Conservation (phyloP, 2,113 vertebrate species). For the Shinisaurus crocodilurus region DNA sequence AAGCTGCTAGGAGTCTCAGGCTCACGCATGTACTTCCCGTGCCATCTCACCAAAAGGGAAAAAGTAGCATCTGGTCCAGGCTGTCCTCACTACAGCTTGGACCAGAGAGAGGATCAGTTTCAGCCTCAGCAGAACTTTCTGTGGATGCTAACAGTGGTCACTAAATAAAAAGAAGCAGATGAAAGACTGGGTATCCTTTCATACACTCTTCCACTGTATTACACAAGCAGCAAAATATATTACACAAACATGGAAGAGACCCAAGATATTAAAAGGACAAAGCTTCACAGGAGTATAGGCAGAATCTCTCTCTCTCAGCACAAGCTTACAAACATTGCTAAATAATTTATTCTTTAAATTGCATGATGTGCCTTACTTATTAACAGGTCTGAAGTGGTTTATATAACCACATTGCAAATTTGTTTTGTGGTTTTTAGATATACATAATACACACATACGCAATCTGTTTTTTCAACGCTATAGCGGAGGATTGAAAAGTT, state of each 20-base stretch:
- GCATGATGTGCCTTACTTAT: constrained; percentile 72
- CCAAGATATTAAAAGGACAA: constrained; percentile 50
- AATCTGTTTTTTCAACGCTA: constrained; percentile 53
- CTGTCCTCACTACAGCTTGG: not conserved
- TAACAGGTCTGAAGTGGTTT: constrained; percentile 74
- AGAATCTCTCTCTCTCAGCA: constrained; percentile 37
- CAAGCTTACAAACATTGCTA: constrained; percentile 63
- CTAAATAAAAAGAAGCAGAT: not conserved
- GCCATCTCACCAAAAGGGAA: not conserved
- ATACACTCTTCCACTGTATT: constrained; percentile 29
- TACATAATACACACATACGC: constrained; percentile 53
- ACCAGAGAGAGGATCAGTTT: constrained; percentile 67
- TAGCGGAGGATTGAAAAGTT: constrained; percentile 49
- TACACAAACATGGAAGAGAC: constrained; percentile 30
- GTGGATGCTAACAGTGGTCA: constrained; percentile 17
- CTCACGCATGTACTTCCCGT: not conserved
- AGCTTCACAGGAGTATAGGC: constrained; percentile 53
- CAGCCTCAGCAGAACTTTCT: constrained; percentile 44
- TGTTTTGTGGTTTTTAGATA: constrained; percentile 67
- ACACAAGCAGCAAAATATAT: constrained; percentile 17
- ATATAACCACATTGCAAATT: constrained; percentile 68
- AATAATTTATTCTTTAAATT: constrained; percentile 79
- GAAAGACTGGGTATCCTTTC: constrained; percentile 13
- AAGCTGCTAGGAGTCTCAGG: not conserved
- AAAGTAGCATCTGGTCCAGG: not conserved